These are phyloP conservation scores for Atherinosoma microstoma DNA, from an alignment of 2,797 vertebrate genomes.

Conservation along the genomic window DNA sequence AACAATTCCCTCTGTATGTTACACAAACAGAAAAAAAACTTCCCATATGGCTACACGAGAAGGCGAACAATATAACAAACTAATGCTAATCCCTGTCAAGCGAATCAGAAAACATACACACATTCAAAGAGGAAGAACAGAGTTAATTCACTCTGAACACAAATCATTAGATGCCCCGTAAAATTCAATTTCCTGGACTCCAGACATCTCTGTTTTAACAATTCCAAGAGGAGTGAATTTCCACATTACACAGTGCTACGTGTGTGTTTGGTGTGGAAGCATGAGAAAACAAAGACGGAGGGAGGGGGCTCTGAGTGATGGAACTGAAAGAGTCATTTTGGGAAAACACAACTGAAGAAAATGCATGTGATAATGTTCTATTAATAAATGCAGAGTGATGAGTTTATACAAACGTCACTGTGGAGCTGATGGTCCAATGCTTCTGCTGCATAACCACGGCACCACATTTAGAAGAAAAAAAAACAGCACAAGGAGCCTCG, in stretches of 20 bases:
- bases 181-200: constrained; percentile 74
- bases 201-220: constrained; percentile 50
- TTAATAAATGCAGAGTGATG: constrained; percentile 65
- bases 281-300: constrained; percentile 7
- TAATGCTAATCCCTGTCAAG: constrained; percentile 28
- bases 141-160: constrained; percentile 52
- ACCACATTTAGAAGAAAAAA: constrained; percentile 3
- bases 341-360: constrained; percentile 26
- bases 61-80: neutral
- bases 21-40: constrained; percentile 48
- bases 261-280: constrained; percentile 19
- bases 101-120: constrained; percentile 17
- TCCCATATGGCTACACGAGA: constrained; percentile 21
- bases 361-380: constrained; percentile 47
- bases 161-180: constrained; percentile 67
- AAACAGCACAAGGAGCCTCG: constrained; percentile 12
- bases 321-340: constrained; percentile 31
- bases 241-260: constrained; percentile 24
- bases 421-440: constrained; percentile 68
- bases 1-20: constrained; percentile 42
- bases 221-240: constrained; percentile 36
- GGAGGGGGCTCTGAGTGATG: neutral
- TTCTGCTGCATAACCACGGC: constrained; percentile 39
- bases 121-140: constrained; percentile 17
- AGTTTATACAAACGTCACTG: constrained; percentile 56